Percentiles rank a stretch among this genome's conserved stretches.
Evolutionary conservation across 2,888 invertebrate species (phyloP).

Genomic region (Chrysolina americana): DNA sequence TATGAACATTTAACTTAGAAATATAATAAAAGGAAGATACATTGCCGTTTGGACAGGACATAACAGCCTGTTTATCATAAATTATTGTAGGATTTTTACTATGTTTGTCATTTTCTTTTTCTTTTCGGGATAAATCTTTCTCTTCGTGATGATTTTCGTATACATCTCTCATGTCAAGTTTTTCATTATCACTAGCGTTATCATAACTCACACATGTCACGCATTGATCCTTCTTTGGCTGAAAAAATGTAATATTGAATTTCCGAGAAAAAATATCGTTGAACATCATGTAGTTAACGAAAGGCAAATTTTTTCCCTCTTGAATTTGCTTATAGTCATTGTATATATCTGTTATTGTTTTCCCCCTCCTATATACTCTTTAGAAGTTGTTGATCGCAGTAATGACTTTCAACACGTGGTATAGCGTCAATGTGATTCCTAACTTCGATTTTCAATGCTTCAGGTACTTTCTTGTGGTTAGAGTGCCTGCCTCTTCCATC

Average conservation of each 20-base stretch:
- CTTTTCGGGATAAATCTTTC: conserved; percentile 26
- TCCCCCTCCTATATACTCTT: conserved; percentile 58
- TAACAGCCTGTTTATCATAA: conserved; percentile 43
- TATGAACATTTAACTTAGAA: conserved; percentile 56
- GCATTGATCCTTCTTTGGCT: conserved; percentile 51
- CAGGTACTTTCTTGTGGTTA: conserved; percentile 17
- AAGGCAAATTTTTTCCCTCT: conserved; percentile 22
- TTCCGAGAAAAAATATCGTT: conserved; percentile 31
- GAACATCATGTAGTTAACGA: conserved; percentile 30
- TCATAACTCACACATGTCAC: conserved; percentile 46
- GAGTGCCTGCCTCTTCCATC: conserved; percentile 25
- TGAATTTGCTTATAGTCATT: conserved; percentile 53
- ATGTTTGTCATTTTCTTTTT: conserved; percentile 25
- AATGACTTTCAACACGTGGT: conserved; percentile 56
- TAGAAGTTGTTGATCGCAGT: conserved; percentile 48
- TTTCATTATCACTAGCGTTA: conserved; percentile 37
- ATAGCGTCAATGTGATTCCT: conserved; percentile 55
- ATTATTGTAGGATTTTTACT: conserved; percentile 15
- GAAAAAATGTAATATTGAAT: conserved; percentile 32
- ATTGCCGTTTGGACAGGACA: no score
- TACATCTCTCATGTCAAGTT: conserved; percentile 15
- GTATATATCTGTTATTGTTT: conserved; percentile 52
- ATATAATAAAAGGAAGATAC: conserved; percentile 48
- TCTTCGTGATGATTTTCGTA: conserved; percentile 20
- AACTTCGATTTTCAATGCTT: conserved; percentile 46